Percentiles rank a stretch among this genome's conserved stretches.
Evolutionary conservation across 2,888 invertebrate genomes (phyloP).

Genomic region (Drosophila multiciliata): DNA sequence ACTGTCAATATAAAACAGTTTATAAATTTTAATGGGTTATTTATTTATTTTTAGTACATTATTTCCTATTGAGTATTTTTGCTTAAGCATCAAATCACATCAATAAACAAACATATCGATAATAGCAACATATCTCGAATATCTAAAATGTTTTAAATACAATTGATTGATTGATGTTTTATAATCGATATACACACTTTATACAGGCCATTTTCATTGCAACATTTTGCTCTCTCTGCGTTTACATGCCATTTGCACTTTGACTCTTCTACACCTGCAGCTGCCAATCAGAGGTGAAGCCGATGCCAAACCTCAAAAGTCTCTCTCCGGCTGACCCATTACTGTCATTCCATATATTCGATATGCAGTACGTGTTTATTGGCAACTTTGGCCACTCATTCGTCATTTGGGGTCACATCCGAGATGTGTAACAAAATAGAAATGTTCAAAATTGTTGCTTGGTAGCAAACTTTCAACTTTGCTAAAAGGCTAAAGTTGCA

Average conservation of each 20-base stretch:
- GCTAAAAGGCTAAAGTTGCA: slow-evolving; percentile 26
- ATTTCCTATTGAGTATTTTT: neutral
- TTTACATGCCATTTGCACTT: neutral
- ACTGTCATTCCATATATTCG: slow-evolving; percentile 55
- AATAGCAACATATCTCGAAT: neutral
- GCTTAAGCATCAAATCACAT: neutral
- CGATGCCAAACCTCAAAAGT: slow-evolving; percentile 36
- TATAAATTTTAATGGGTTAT: too few species aligned
- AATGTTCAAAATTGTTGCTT: slow-evolving; percentile 37
- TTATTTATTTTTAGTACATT: too few species aligned
- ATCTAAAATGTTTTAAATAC: neutral
- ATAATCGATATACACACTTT: slow-evolving; percentile 1
- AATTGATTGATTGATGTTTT: neutral
- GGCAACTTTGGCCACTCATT: slow-evolving; percentile 59
- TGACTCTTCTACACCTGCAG: neutral
- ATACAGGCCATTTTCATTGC: neutral
- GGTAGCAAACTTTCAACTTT: slow-evolving; percentile 7
- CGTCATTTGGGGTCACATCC: slow-evolving; percentile 61
- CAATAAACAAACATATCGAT: neutral
- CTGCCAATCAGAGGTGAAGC: slow-evolving; percentile 29
- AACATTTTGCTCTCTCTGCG: neutral
- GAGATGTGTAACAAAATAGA: slow-evolving; percentile 43
- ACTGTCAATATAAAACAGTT: too few species aligned
- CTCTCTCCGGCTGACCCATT: slow-evolving; percentile 47
- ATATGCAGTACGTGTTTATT: slow-evolving; percentile 70